Base-by-base conservation (phyloP, 2,888 invertebrate species). In the Orchesella flavescens region DNA sequence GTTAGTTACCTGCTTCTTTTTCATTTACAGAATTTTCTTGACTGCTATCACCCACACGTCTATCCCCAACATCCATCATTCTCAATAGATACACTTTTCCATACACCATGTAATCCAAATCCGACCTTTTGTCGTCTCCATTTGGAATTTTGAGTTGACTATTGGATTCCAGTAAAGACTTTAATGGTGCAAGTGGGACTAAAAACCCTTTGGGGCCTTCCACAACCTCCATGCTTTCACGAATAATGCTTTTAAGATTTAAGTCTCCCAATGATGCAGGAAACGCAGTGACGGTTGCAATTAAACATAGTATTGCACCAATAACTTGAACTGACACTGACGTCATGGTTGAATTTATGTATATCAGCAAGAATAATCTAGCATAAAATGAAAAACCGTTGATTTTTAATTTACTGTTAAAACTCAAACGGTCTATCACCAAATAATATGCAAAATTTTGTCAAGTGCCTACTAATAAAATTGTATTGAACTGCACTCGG, bases 21-120 rank as follows among this genome's bases (percentile, higher is more conserved):
- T 1, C 4, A 12, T 2, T 12, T 17, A 59, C 59, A 23, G 17
- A 17, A 55, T 69, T 57, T 44, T 57, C 59, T 12, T 24, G 15
- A 19, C n/a, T 43, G n/a, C 23, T 15, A 5, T 9, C 21, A 53
- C n/a, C 17, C 17, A 0, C 13, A 1, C 34, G 34, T 49, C 49
- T 19, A 43, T 77, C 61, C 0, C 57, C 34, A 44, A 24, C 46
- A 1, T 34, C 71, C 15, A 79, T 34, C 2, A 57, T 49, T 34
- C 68, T 71, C 66, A 68, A 59, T 15, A 82, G 53, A n/a, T 82
- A 82, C 19, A 75, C 2, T 44, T 82, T 82, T 15, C 81, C 81
- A 43, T 82, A 82, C 15, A 82, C 75, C 68, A 82, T 75, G n/a
- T 82, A 82, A 21, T 82, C 75, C 43, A 75, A 63, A 15, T 82